phyloP scores from a whole-genome alignment of 2,797 vertebrate genomes.

The Gadopsis bispinosus region DNA sequence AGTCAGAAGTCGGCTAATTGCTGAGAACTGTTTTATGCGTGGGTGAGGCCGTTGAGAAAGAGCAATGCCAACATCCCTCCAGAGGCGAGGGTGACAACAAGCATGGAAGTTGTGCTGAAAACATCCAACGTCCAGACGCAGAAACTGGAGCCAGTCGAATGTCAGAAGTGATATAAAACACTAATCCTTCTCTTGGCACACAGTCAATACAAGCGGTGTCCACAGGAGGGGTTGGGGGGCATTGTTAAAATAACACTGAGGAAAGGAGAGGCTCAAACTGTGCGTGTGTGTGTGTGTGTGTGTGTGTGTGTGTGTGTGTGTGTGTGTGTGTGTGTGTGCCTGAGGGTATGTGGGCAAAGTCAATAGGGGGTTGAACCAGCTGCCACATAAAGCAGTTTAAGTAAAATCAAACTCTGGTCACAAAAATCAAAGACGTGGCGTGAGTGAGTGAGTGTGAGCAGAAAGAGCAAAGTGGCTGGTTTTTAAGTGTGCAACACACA shows the following conservation, averaged over 20 bases:
- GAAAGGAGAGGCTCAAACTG: constrained; percentile 52
- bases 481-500: constrained; percentile 36
- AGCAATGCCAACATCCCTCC: constrained; percentile 54
- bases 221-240: constrained; percentile 58
- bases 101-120: constrained; percentile 65
- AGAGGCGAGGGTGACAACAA: constrained; percentile 67
- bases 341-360: constrained; percentile 66
- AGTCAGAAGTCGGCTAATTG: constrained; percentile 2
- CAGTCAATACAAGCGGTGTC: constrained; percentile 57
- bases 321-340: constrained; percentile 49
- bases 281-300: constrained; percentile 28
- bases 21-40: not conserved
- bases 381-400: constrained; percentile 79
- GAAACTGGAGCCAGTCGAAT: constrained; percentile 79
- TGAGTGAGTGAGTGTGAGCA: constrained; percentile 48
- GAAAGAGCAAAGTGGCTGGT: constrained; percentile 25
- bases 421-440: constrained; percentile 59
- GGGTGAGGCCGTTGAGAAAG: constrained; percentile 27
- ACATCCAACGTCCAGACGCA: constrained; percentile 61
- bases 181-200: constrained; percentile 82
- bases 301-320: constrained; percentile 45
- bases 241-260: constrained; percentile 83
- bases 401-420: constrained; percentile 69
- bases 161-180: constrained; percentile 84
- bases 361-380: constrained; percentile 76